phyloP scores from a whole-genome alignment of 2,113 vertebrate species.

The Lichenostomus cassidix region DNA sequence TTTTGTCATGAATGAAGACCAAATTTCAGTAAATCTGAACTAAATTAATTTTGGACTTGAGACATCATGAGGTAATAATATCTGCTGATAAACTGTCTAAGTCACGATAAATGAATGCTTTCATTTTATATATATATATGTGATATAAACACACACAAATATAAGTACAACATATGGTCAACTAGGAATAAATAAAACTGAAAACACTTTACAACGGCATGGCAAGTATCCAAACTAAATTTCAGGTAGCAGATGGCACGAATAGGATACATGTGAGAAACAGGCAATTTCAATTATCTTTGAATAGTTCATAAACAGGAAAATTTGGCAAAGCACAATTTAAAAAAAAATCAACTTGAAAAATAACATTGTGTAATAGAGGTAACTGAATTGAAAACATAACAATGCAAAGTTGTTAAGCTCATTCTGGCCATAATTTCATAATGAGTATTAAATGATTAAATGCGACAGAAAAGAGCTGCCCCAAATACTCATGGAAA shows the following conservation, averaged over 20 bases:
- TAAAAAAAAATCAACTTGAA: slow-evolving; percentile 35
- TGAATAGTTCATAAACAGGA: slow-evolving; percentile 64
- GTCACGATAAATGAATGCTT: slow-evolving; percentile 18
- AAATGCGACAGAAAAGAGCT: slow-evolving; percentile 22
- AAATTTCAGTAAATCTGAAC: background rate
- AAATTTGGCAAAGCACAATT: slow-evolving; percentile 53
- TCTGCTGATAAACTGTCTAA: background rate
- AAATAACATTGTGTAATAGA: slow-evolving; percentile 42
- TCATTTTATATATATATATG: background rate
- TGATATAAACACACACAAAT: slow-evolving; percentile 17
- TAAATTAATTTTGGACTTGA: slow-evolving; percentile 16
- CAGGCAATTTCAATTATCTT: slow-evolving; percentile 66
- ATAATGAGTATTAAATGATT: slow-evolving; percentile 48
- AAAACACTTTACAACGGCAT: slow-evolving; percentile 54
- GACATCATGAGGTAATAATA: background rate
- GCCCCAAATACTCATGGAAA: slow-evolving; percentile 19
- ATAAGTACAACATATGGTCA: slow-evolving; percentile 57
- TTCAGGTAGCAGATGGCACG: slow-evolving; percentile 67
- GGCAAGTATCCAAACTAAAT: slow-evolving; percentile 69
- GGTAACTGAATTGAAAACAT: slow-evolving; percentile 33
- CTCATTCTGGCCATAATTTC: slow-evolving; percentile 49
- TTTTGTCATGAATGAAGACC: background rate
- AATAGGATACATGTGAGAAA: slow-evolving; percentile 66
- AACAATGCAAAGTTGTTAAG: slow-evolving; percentile 43
- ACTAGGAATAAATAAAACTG: slow-evolving; percentile 65